Base-by-base conservation (phyloP, 2,797 vertebrate genomes). In the Pangasius djambal region DNA sequence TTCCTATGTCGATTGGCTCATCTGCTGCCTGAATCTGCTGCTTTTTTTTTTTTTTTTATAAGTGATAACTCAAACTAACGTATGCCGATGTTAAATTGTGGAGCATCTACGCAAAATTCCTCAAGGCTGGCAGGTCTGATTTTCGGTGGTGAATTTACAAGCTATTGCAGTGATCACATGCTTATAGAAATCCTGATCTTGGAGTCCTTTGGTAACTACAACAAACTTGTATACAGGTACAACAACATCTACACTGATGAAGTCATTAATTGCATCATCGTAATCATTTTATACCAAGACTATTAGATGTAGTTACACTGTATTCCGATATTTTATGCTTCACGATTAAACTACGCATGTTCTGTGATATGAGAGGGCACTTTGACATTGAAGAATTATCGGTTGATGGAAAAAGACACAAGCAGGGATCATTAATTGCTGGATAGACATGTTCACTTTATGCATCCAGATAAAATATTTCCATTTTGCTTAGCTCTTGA, bases 201-300 rank as follows among this genome's bases (percentile, higher is more conserved):
- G 22, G n/a, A 87, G 86, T 72, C 31, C 86, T 89, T 92, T 90
- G 86, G 77, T 92, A 90, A 87, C 74, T 81, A 88, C 86, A 59
- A 87, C 69, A 92, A 86, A 87, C 65, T 48, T 13, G 55, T 85
- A 44, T 57, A 91, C 87, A 52, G 63, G 82, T 87, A 87, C 72
- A 89, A 83, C 75, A 82, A 78, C 75, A 86, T 13, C 81, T 37
- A 83, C 89, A 91, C 31, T 61, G n/a, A 90, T 63, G 65, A 78
- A 85, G 40, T 77, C 63, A 65, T 44, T 55, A 72, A 48, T 88
- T 55, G 89, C 55, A 83, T 77, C 37, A 34, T 59, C 31, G 20
- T 67, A 16, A 31, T 52, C 5, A 1, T 18, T 75, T 82, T 83
- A 59, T 83, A 67, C 59, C 57, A 86, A 82, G 67, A 57, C 34